These are phyloP conservation scores for Sphaerodactylus townsendi DNA, from an alignment of 2,113 vertebrate genomes.

Conservation along the genomic window DNA sequence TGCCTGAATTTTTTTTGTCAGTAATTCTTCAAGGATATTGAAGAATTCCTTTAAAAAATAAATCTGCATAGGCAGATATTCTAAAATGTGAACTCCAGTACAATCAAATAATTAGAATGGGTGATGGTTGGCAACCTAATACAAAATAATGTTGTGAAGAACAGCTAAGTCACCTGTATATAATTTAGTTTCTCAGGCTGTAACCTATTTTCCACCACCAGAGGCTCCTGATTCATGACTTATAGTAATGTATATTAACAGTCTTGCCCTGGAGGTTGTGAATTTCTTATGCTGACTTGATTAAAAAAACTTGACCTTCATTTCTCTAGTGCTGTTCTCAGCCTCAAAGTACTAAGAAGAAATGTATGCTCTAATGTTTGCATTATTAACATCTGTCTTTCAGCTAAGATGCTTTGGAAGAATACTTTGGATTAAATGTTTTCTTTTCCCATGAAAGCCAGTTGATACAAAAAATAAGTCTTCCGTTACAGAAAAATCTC, in stretches of 20 bases:
- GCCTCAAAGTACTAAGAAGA: neutral
- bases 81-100: constrained; percentile 9
- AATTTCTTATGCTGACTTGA: neutral
- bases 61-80: constrained; percentile 11
- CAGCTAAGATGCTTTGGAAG: constrained; percentile 16
- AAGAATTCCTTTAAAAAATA: neutral
- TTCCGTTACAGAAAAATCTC: neutral
- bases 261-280: neutral
- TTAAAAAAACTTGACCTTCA: neutral
- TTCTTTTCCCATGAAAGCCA: neutral
- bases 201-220: neutral
- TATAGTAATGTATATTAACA: neutral
- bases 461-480: neutral
- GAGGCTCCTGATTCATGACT: neutral
- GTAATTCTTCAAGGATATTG: too few relatives aligned
- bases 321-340: neutral
- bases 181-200: neutral
- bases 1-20: too few relatives aligned
- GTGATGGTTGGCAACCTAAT: rapidly evolving
- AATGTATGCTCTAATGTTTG: neutral
- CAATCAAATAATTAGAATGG: neutral
- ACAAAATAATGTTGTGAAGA: neutral
- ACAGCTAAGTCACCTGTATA: neutral
- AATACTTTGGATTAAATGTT: constrained; percentile 16
- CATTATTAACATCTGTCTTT: constrained; percentile 24